Evolutionary conservation across 2,113 vertebrate species (phyloP).

Genomic region (Catharus bicknelli): DNA sequence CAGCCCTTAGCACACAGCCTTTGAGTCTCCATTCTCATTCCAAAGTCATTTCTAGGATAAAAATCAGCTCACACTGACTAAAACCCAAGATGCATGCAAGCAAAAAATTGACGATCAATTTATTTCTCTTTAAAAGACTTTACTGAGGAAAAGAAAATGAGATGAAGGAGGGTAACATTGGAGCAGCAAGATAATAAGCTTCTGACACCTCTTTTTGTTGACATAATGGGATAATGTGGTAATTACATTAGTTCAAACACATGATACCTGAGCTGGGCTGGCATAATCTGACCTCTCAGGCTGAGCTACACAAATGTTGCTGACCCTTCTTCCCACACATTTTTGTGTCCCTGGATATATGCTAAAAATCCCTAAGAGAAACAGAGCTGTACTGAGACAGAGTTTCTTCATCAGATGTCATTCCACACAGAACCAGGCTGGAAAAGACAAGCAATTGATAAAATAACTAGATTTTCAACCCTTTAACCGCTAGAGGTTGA

Average conservation of each 20-base stretch:
- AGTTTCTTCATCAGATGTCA: background rate
- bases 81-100: background rate
- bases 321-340: background rate
- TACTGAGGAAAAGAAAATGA: background rate
- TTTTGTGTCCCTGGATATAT: background rate
- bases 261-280: background rate
- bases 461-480: conserved; percentile 10
- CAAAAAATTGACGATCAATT: background rate
- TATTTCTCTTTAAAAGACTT: background rate
- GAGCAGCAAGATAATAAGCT: conserved; percentile 1
- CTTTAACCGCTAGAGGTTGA: background rate
- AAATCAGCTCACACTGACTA: background rate
- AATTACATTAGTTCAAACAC: background rate
- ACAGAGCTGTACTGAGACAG: background rate
- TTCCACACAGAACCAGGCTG: background rate
- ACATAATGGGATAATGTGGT: background rate
- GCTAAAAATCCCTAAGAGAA: background rate
- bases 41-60: background rate
- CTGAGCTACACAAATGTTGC: background rate
- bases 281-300: background rate
- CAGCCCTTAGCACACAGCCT: background rate
- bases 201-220: conserved; percentile 5
- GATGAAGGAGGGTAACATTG: background rate
- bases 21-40: background rate
- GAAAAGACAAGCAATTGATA: background rate